phyloP scores from a whole-genome alignment of 2,113 vertebrate genomes.

The Cheilinus undulatus region DNA sequence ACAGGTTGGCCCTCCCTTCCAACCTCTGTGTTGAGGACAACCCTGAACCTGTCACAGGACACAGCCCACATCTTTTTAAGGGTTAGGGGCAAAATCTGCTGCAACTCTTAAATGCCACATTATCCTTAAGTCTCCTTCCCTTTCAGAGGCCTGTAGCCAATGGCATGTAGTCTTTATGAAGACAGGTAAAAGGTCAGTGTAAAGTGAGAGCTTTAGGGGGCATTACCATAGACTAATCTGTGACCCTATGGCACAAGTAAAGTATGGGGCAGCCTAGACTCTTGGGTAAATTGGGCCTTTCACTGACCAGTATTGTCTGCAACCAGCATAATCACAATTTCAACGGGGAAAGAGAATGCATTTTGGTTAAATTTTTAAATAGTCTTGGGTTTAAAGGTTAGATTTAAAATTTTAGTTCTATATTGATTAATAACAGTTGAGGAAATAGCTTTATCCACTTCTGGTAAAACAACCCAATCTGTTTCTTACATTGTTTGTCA shows the following conservation, averaged over 20 bases:
- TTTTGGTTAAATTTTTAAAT: neutral
- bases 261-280: constrained; percentile 16
- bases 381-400: neutral
- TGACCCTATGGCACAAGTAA: constrained; percentile 23
- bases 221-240: constrained; percentile 58
- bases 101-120: constrained; percentile 64
- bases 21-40: constrained; percentile 74
- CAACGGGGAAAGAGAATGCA: too few species aligned
- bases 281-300: neutral
- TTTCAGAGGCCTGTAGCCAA: constrained; percentile 40
- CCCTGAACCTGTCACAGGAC: constrained; percentile 78
- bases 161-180: constrained; percentile 45
- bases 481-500: too few species aligned
- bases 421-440: neutral
- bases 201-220: constrained; percentile 26
- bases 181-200: constrained; percentile 66
- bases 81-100: constrained; percentile 77
- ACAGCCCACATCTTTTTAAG: constrained; percentile 66
- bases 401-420: neutral
- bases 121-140: constrained; percentile 49
- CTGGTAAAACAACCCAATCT: neutral
- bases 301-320: neutral
- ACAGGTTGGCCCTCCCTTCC: constrained; percentile 48
- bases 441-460: neutral
- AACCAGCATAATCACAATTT: neutral